Evolutionary conservation across 1,140 invertebrate species (phyloP), one percentile per base, ranked within the genome.

Genomic region (Drosophila auraria): DNA sequence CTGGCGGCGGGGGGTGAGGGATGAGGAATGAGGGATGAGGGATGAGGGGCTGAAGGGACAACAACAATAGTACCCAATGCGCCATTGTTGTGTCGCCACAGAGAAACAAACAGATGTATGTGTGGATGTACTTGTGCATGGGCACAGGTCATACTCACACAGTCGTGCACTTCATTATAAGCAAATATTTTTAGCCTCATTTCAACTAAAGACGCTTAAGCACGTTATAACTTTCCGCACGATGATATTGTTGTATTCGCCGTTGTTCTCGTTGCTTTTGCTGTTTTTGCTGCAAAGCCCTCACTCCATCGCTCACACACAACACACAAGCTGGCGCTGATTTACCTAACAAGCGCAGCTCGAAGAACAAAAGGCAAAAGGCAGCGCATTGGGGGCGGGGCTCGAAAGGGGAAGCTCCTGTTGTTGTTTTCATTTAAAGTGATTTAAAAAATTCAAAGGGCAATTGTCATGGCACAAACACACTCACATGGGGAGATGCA

Each of bases 371-470:
- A 89, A 89, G 83, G 56, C 80, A 63, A 82, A 75, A 49, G 56
- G 36, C 62, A 61, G 68, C 40, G 57, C 51, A 49, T 14, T 11
- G 33, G 45, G 65, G 57, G 25, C 33, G 56, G 33, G 20, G 7
- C 36, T 57, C 20, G 38, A 7, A 11, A 49, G 30, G 58, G 25
- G 61, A 61, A 59, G 51, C 69, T 82, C 51, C 75, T 80, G 86
- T 86, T 90, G 83, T 89, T 90, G 87, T 89, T 89, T 90, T 90
- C 87, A 79, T 91, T 90, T 90, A 86, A 90, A 90, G 79, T 90
- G 87, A 90, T 90, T 90, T 90, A 86, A 90, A 89, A 90, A 90
- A 90, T 90, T 82, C 82, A 90, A 90, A 90, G 86, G 86, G 87
- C 86, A 91, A 90, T 90, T 90, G 86, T 90, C 79, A 77, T 73